A percentile compares a stretch with the other conserved stretches of the same genome.
These are phyloP conservation scores for Sarcoramphus papa DNA, from an alignment of 2,797 vertebrate species.

Conservation along the genomic window DNA sequence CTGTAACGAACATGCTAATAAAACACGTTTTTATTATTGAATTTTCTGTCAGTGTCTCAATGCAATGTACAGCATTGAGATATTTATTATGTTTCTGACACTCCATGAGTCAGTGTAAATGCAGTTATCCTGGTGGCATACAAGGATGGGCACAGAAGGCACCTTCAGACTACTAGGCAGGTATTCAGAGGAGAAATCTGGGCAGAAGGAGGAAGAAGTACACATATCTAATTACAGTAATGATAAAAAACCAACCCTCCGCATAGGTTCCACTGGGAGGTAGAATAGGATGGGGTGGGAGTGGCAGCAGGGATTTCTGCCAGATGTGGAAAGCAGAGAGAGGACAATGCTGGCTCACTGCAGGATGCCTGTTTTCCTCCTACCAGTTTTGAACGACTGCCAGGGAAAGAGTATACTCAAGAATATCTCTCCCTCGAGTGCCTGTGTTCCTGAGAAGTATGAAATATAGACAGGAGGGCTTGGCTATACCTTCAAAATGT, in stretches of 20 bases:
- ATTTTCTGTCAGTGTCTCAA: background rate
- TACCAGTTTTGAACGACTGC: slow-evolving; percentile 18
- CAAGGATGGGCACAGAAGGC: background rate
- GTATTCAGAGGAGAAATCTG: background rate
- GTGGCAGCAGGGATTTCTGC: background rate
- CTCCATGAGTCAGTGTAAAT: background rate
- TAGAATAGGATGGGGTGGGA: background rate
- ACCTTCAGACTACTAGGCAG: background rate
- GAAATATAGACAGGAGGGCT: background rate
- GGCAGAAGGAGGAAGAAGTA: background rate
- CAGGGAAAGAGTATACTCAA: background rate
- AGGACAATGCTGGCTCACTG: slow-evolving; percentile 23
- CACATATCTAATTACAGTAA: background rate
- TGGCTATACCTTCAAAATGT: background rate
- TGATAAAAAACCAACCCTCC: background rate
- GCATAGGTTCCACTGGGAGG: background rate
- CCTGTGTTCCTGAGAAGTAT: background rate
- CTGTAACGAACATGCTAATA: background rate
- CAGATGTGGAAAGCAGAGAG: background rate
- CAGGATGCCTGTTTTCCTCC: slow-evolving; percentile 20
- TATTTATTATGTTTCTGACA: background rate
- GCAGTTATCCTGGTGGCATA: rapidly evolving
- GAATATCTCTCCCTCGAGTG: background rate
- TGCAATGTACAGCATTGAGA: background rate
- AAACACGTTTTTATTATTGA: rapidly evolving